phyloP scores from a whole-genome alignment of 92 coral and sea anemone genomes.

The Epizoanthus stellaris region DNA sequence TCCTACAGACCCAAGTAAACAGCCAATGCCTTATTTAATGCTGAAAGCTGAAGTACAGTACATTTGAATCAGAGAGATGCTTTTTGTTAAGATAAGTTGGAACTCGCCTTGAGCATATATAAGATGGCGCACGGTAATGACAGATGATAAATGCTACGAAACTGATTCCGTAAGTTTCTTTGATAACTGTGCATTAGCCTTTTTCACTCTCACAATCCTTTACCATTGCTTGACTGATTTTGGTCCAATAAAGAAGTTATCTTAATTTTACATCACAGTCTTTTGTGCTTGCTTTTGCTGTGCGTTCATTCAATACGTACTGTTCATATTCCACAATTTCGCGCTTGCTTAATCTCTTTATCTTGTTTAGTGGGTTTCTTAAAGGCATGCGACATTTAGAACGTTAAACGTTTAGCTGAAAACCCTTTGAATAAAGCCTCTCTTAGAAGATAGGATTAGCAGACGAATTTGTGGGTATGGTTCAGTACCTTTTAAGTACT shows the following conservation, averaged over 20 bases:
- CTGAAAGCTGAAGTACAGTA: conserved; percentile 72
- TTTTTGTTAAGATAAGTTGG: not conserved
- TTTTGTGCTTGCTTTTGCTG: conserved; percentile 15
- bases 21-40: conserved; percentile 60
- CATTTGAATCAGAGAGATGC: conserved; percentile 27
- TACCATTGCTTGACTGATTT: conserved; percentile 10
- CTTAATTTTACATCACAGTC: conserved; percentile 15
- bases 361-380: conserved; percentile 33
- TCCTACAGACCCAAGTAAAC: conserved; percentile 15
- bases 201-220: not conserved
- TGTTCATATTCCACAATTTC: conserved; percentile 30
- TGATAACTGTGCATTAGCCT: not conserved
- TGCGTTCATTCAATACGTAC: conserved; percentile 22
- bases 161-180: conserved; percentile 9
- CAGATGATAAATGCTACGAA: not conserved
- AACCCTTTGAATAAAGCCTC: conserved; percentile 21
- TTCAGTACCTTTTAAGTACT: not conserved
- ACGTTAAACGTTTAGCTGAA: conserved; percentile 15
- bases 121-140: not conserved
- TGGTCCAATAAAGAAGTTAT: conserved; percentile 29
- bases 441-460: conserved; percentile 30
- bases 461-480: conserved; percentile 18
- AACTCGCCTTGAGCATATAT: not conserved
- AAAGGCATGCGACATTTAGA: conserved; percentile 4
- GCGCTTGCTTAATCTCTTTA: conserved; percentile 39